Conservation (phyloP, 2,888 invertebrate genomes). For the Hyposoter didymator region DNA sequence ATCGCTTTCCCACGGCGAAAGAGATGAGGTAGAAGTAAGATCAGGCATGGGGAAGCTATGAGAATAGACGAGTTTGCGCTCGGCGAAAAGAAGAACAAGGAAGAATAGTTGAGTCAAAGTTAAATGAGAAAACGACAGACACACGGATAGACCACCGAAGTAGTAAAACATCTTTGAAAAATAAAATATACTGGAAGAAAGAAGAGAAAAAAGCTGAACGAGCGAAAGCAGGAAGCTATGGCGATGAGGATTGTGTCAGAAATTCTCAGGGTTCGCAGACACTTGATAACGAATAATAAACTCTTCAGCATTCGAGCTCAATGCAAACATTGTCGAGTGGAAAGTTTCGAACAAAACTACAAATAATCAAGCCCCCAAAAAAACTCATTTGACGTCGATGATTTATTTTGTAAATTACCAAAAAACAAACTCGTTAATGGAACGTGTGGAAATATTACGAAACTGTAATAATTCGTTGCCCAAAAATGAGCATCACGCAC, state of each 20-base stretch:
- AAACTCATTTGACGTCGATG: not conserved
- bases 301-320: not conserved
- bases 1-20: constrained; percentile 63
- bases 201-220: constrained; percentile 11
- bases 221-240: constrained; percentile 28
- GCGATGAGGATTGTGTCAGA: constrained; percentile 34
- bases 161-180: constrained; percentile 36
- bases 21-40: constrained; percentile 43
- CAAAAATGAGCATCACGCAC: not conserved
- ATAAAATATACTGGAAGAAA: not conserved
- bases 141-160: constrained; percentile 43
- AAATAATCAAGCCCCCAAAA: too few relatives aligned
- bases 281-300: not conserved
- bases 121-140: constrained; percentile 50
- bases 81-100: constrained; percentile 24
- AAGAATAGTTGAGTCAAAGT: constrained; percentile 37
- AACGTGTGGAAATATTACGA: not conserved
- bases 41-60: constrained; percentile 32
- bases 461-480: not conserved
- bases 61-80: constrained; percentile 35
- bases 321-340: not conserved
- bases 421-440: not conserved
- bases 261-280: constrained; percentile 24
- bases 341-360: constrained; percentile 9
- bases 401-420: not conserved